Evolutionary conservation across 1,140 invertebrate species (phyloP).

Genomic region (Helicoverpa armigera): DNA sequence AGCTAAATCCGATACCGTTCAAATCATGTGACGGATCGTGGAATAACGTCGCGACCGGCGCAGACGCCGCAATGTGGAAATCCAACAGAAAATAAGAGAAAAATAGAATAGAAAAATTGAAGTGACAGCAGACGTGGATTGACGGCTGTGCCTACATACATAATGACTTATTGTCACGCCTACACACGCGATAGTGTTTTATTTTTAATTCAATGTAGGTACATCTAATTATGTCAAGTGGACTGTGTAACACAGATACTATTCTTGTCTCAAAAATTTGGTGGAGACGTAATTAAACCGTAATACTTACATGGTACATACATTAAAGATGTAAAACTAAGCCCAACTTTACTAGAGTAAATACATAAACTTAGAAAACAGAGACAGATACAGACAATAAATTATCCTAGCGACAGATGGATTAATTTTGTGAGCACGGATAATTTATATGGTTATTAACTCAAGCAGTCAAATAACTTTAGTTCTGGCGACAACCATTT

Average conservation of each 20-base stretch:
- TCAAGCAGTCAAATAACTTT: constrained; percentile 3
- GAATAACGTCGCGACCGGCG: constrained; percentile 59
- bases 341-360: constrained; percentile 9
- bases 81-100: constrained; percentile 49
- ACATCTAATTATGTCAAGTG: constrained; percentile 25
- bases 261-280: constrained; percentile 3
- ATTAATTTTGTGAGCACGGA: constrained; percentile 27
- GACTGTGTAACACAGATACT: constrained; percentile 15
- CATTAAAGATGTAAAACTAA: neutral
- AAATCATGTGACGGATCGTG: constrained; percentile 77
- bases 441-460: constrained; percentile 39
- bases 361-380: constrained; percentile 11
- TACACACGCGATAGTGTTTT: constrained; percentile 43
- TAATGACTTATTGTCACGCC: constrained; percentile 53
- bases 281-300: neutral
- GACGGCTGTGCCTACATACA: constrained; percentile 49
- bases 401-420: constrained; percentile 17
- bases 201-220: constrained; percentile 34
- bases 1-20: constrained; percentile 68
- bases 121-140: constrained; percentile 53
- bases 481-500: constrained; percentile 19
- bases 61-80: constrained; percentile 18
- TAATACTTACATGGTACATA: neutral
- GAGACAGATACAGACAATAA: constrained; percentile 7
- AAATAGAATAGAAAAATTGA: constrained; percentile 52